phyloP scores from a whole-genome alignment of 2,797 vertebrate genomes.

The Oreochromis grahami region DNA sequence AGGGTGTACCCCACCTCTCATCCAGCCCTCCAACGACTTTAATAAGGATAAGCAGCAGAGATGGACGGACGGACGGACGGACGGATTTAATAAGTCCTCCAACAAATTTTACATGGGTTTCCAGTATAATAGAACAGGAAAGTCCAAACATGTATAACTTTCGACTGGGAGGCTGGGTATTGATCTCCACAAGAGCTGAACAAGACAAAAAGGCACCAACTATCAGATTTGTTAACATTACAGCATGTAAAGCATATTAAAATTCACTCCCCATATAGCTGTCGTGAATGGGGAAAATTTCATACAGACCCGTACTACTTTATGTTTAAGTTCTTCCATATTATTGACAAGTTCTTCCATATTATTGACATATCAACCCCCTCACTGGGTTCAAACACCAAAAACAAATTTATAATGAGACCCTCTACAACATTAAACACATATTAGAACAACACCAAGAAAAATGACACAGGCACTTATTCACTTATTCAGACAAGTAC shows the following conservation, averaged over 20 bases:
- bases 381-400: background rate
- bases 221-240: background rate
- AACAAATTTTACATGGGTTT: background rate
- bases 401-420: background rate
- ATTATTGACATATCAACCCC: background rate
- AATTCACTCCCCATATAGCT: background rate
- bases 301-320: background rate
- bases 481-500: background rate
- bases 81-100: background rate
- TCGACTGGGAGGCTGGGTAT: accelerated
- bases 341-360: background rate
- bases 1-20: background rate
- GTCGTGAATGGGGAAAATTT: accelerated
- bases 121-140: accelerated
- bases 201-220: accelerated
- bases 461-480: background rate
- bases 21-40: background rate
- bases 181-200: background rate
- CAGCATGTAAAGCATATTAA: background rate
- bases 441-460: accelerated
- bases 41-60: background rate
- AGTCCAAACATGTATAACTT: background rate
- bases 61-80: background rate
- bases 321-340: background rate
- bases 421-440: background rate